A percentile compares a stretch with the other conserved stretches of the same genome.
These are phyloP conservation scores for Epizoanthus scotinus DNA, from an alignment of 92 coral and sea anemone genomes.

Conservation along the genomic window DNA sequence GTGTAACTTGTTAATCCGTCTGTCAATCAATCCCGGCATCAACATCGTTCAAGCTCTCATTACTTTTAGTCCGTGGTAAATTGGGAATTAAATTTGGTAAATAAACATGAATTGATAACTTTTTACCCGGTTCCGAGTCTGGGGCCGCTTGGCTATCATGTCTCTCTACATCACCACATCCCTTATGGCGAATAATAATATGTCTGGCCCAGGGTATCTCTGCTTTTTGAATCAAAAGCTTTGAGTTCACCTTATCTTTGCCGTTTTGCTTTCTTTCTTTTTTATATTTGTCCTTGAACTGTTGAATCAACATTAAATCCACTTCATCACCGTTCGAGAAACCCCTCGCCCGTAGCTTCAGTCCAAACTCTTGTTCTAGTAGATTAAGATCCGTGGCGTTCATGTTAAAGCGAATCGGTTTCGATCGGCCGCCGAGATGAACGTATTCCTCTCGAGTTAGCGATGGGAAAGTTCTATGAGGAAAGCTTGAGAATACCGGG, in stretches of 20 bases:
- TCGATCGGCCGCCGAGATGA: conserved; percentile 79
- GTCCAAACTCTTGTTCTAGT: conserved; percentile 74
- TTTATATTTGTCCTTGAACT: conserved; percentile 64
- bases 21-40: background rate
- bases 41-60: background rate
- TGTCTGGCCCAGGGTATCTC: conserved; percentile 89
- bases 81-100: conserved; percentile 56
- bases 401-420: conserved; percentile 78
- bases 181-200: conserved; percentile 45
- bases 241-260: conserved; percentile 24
- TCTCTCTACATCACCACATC: background rate
- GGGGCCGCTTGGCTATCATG: background rate
- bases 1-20: background rate
- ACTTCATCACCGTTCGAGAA: conserved; percentile 57
- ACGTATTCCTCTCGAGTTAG: conserved; percentile 64
- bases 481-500: conserved; percentile 49
- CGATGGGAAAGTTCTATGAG: conserved; percentile 33
- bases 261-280: conserved; percentile 30
- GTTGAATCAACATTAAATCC: conserved; percentile 58
- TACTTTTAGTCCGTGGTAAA: background rate
- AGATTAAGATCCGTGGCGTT: conserved; percentile 63
- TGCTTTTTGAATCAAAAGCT: conserved; percentile 32
- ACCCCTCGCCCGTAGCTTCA: conserved; percentile 64
- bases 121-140: conserved; percentile 70
- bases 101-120: conserved; percentile 81